Percentiles rank a stretch among this genome's conserved stretches.
These are phyloP conservation scores for Pseudococcus jackbeardsleyi DNA, from an alignment of 2,888 invertebrate species.

Conservation along the genomic window DNA sequence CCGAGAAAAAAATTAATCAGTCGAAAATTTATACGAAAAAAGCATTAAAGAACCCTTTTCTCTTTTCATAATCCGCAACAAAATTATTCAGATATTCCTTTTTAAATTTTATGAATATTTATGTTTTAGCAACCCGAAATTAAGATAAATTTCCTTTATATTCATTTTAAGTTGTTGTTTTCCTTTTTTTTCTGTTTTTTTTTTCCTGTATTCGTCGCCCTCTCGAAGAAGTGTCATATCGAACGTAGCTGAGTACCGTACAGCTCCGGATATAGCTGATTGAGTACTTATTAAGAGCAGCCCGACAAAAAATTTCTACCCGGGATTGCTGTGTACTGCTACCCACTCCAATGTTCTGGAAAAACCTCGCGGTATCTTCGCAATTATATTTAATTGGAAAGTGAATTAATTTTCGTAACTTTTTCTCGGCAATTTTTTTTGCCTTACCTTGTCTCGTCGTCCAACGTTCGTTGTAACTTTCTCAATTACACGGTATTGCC, in stretches of 20 bases:
- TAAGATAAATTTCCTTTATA: conserved; percentile 48
- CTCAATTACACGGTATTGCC: background rate
- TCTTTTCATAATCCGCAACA: conserved; percentile 39
- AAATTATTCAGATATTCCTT: conserved; percentile 51
- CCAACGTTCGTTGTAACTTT: background rate
- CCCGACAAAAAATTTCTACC: background rate
- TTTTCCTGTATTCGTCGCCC: background rate
- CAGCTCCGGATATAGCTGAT: conserved; percentile 9
- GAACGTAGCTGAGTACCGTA: background rate
- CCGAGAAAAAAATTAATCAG: conserved; percentile 43
- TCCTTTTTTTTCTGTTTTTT: background rate
- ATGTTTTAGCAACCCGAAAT: conserved; percentile 21
- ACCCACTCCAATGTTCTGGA: background rate
- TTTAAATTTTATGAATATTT: conserved; percentile 51
- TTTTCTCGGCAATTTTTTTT: background rate
- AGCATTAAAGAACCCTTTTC: conserved; percentile 42
- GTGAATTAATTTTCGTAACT: conserved; percentile 17
- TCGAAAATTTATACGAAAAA: conserved; percentile 45
- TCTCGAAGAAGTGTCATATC: conserved; percentile 15
- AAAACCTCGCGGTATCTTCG: conserved; percentile 13
- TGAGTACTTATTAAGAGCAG: conserved; percentile 24
- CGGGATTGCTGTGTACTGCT: background rate
- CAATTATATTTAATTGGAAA: conserved; percentile 28
- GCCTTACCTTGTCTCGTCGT: background rate
- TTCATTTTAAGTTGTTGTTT: conserved; percentile 40